Evolutionary conservation across 2,797 vertebrate genomes (phyloP), one percentile per base, ranked within the genome.

Genomic region (Manis crassicaudata): DNA sequence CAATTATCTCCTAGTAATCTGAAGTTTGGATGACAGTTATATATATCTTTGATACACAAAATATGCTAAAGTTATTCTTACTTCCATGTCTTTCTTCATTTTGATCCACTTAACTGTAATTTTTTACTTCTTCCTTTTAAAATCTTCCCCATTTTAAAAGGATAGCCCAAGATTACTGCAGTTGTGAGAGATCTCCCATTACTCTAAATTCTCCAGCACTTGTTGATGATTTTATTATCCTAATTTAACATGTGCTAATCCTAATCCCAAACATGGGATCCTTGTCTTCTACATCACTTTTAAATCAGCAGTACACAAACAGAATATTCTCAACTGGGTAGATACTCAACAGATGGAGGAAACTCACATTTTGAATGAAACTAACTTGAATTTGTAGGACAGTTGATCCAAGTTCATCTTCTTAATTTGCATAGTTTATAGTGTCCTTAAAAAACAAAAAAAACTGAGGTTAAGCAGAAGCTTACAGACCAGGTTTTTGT

Each of bases 311-410:
- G n/a, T 40, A n/a, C 65, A 93, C 32, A 73, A 79, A 60, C 6
- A 40, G 35, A 81, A 32, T 68, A 23, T 58, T 90, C 7, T 90
- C 65, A 67, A 27, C 10, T 62, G 54, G 60, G 27, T 43, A 86
- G 50, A 60, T 29, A 35, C 40, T 73, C 67, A 62, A 13, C 27
- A 90, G 67, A 83, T 58, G 63, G 35, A 70, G 21, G 20, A 85
- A 43, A 73, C 80, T 84, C 81, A 86, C 67, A 65, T 75, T 92
- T 60, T 77, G 40, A 92, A 89, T 63, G 32, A 56, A 93, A 87
- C 54, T 46, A 37, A 84, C 79, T 70, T 63, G 63, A 94, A 90
- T 88, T 93, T 90, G 37, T 79, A 93, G 62, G 32, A 79, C 32
- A 72, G 62, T 77, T 76, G 62, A 72, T 52, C 60, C 56, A 70